Evolutionary conservation across 2,113 vertebrate species (phyloP).

Genomic region (Corvus moneduloides): DNA sequence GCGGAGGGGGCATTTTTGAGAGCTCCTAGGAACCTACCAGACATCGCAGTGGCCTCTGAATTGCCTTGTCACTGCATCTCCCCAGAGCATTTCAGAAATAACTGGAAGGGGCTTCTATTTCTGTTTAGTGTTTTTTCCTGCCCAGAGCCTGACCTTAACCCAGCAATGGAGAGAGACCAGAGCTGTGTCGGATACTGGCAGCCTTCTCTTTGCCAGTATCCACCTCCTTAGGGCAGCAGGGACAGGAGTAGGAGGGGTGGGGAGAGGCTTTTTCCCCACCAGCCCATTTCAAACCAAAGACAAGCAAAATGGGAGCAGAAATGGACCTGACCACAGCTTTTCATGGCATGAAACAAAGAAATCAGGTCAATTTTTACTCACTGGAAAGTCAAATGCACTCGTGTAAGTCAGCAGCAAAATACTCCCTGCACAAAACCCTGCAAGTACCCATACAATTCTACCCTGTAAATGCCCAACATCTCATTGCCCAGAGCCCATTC

Average conservation of each 20-base stretch:
- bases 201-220: rapidly evolving
- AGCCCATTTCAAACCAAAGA: not conserved
- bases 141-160: not conserved
- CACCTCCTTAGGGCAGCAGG: not conserved
- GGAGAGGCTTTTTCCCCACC: not conserved
- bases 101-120: not conserved
- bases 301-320: not conserved
- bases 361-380: not conserved
- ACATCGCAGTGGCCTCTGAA: not conserved
- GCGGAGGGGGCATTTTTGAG: not conserved
- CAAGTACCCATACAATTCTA: rapidly evolving
- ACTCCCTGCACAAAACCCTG: not conserved
- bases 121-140: not conserved
- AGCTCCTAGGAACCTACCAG: not conserved
- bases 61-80: not conserved
- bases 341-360: not conserved
- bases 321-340: not conserved
- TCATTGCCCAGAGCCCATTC: not conserved
- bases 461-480: rapidly evolving
- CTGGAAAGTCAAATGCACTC: not conserved
- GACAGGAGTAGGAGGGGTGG: rapidly evolving
- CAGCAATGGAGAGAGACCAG: not conserved
- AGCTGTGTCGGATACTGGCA: not conserved
- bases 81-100: not conserved
- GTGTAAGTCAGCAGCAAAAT: not conserved